Base-by-base conservation (phyloP, 2,888 invertebrate species). In the Tetramorium bicarinatum region DNA sequence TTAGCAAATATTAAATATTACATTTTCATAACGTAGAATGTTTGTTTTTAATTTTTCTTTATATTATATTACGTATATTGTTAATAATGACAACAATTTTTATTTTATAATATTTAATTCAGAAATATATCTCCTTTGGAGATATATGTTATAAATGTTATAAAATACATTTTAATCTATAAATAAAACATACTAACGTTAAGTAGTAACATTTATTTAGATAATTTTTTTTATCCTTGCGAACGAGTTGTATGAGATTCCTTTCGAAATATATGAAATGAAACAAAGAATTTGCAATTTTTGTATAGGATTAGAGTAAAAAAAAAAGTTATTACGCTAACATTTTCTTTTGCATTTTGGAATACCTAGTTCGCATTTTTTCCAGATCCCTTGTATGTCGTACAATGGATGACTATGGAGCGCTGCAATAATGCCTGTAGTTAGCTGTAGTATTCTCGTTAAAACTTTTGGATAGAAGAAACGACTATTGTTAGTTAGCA, bases 391-490 rank as follows among this genome's bases (percentile, higher is more conserved):
- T 9, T 44, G 29, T 38, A 41, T 29, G 13, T 61, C 18, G 9
- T 54, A 29, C 54, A 44, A 18, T 18, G 21, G 21, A 67, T 25
- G 25, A 61, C 2, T 52, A 47, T 44, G 29, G 3, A 61, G 13
- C 13, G 15, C 59, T 34, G 54, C 71, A 56, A 41, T 49, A 64
- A 47, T 66, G 13, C 13, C 21, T 11, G 25, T 25, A 49, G 52
- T 44, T 64, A 54, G 67, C 15, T 79, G 56, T 34, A 79, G n/a
- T 44, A 38, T 47, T 62, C 66, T 85, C 84, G 76, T 85, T 85
- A 84, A 85, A 85, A 85, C 66, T 85, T 85, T 47, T 72, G 59
- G 47, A 66, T 64, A 9, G 38, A 13, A 59, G 13, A 44, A 41
- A 41, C 25, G 21, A 29, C 29, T 74, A 29, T 64, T 52, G 82